These are phyloP conservation scores for Cyprinodon diabolis DNA, from an alignment of 2,797 vertebrate genomes.

Conservation along the genomic window DNA sequence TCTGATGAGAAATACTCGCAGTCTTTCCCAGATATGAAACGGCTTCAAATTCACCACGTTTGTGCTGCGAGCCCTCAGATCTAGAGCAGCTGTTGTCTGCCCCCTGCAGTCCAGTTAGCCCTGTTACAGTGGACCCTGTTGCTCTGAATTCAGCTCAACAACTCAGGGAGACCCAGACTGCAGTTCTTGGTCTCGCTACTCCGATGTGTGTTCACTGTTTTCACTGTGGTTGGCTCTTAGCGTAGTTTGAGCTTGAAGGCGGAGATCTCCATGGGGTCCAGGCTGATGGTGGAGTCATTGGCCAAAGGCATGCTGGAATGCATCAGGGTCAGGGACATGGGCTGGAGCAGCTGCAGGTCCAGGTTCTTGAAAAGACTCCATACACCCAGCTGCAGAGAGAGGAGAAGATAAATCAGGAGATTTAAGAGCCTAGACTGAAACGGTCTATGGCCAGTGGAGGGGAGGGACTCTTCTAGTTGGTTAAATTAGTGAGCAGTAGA, in stretches of 20 bases:
- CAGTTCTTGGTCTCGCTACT: conserved; percentile 51
- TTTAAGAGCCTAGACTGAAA: neutral
- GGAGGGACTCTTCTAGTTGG: neutral
- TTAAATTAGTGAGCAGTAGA: neutral
- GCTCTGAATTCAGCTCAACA: conserved; percentile 44
- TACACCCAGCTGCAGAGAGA: conserved; percentile 80
- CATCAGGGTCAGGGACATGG: conserved; percentile 91
- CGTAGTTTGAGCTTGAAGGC: conserved; percentile 91
- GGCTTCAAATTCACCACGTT: conserved; percentile 39
- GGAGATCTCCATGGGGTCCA: conserved; percentile 96
- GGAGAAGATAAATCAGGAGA: neutral
- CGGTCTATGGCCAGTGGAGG: neutral
- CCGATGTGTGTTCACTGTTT: conserved; percentile 31
- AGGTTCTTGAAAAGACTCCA: conserved; percentile 89
- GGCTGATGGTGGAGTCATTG: conserved; percentile 82
- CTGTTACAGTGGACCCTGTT: conserved; percentile 54
- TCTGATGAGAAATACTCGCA: conserved; percentile 30
- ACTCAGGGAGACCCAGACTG: conserved; percentile 41
- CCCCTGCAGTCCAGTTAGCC: conserved; percentile 65
- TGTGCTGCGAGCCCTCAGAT: conserved; percentile 22
- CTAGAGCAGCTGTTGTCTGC: conserved; percentile 57
- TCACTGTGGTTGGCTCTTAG: conserved; percentile 70
- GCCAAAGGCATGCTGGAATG: conserved; percentile 84
- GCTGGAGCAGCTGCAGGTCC: conserved; percentile 89
- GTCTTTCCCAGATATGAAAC: conserved; percentile 30